phyloP scores from a whole-genome alignment of 2,113 vertebrate species.

The Felis catus region F.catus_Fca126_mat1.0 CM031414.1:25028501-25029000 shows the following conservation, averaged over 20 bases:
- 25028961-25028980: not conserved
- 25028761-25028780: not conserved
- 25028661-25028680: not conserved
- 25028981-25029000: not conserved
- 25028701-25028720: constrained; percentile 22
- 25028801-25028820: not conserved
- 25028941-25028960: not conserved
- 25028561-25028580: constrained; percentile 10
- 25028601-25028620: not conserved
- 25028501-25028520: not conserved
- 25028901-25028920: not conserved
- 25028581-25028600: not conserved
- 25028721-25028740: constrained; percentile 29
- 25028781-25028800: not conserved
- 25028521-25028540: not conserved
- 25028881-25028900: not conserved
- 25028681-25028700: not conserved
- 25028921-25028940: not conserved
- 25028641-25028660: not conserved
- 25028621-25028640: not conserved
- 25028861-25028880: not conserved
- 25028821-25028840: not conserved
- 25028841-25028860: constrained; percentile 22
- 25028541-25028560: constrained; percentile 4
- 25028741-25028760: not conserved